Base-by-base conservation (phyloP, 2,888 invertebrate genomes). In the Steromphala cineraria region DNA sequence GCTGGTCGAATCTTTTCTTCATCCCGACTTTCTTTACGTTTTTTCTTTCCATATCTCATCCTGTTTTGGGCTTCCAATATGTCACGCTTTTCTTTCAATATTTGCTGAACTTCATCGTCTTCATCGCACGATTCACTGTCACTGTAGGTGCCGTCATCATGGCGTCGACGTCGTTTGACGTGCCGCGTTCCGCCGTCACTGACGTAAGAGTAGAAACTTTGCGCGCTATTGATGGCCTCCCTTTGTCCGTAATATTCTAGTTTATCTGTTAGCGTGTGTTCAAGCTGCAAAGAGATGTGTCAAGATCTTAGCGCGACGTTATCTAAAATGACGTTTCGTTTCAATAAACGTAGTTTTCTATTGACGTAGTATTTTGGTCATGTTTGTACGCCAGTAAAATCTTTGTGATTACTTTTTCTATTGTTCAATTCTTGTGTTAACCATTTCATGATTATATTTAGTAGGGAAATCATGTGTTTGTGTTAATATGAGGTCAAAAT, bases 201-300 rank as follows among this genome's bases (percentile, higher is more conserved):
- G 10, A 88, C 85, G 17, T 87, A 86, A 67, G 88, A 88, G 80
- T 87, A 88, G 80, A 91, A 92, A 75, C 91, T 91, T 76, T 91
- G 90, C 7, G 89, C 92, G 79, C 91, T 92, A 0, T 85, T 86
- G 13, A 87, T 87, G 75, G 91, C 90, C 67, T 90, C 88, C 28
- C 91, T 79, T 19, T 46, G 46, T 46, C 13, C 46, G 10, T 1
- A n/a, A n/a, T n/a, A n/a, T n/a, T n/a, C n/a, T n/a, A n/a, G n/a
- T n/a, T n/a, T n/a, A n/a, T n/a, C n/a, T n/a, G n/a, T n/a, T n/a
- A n/a, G n/a, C n/a, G 10, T 13, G 1, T 10, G 46, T 46, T 46
- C 46, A 1, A 46, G 46, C 46, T 46, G 46, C 46, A 46, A 46
- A 46, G 4, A 46, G 46, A 10, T 8, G 4, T 5, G 10, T 46